Evolutionary conservation across 2,797 vertebrate genomes (phyloP).

Genomic region (Spinus pinus): DNA sequence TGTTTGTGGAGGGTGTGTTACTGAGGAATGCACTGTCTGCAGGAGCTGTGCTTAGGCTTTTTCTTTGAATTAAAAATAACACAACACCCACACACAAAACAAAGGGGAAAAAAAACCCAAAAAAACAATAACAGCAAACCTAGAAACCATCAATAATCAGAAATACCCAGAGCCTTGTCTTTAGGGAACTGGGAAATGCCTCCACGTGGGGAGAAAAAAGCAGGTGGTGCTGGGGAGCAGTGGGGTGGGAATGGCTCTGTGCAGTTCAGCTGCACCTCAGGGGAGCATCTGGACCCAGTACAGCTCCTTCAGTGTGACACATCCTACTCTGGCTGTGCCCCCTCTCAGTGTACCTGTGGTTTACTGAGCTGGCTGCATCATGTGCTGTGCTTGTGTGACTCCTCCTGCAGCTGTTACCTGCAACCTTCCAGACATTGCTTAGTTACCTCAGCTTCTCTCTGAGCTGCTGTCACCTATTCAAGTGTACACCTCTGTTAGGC

Average conservation of each 20-base stretch:
- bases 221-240: neutral
- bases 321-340: neutral
- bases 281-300: neutral
- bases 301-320: neutral
- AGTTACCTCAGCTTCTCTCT: neutral
- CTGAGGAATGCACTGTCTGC: neutral
- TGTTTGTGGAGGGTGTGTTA: neutral
- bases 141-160: neutral
- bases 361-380: neutral
- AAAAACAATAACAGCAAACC: neutral
- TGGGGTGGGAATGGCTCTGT: neutral
- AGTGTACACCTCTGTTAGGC: neutral
- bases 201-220: neutral
- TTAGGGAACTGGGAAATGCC: neutral
- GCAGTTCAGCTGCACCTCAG: neutral
- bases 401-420: neutral
- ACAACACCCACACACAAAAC: neutral
- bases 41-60: neutral
- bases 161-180: neutral
- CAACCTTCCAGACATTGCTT: neutral
- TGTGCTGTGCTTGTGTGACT: neutral
- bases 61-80: neutral
- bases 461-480: neutral
- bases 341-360: neutral
- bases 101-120: accelerated